Evolutionary conservation across 2,888 invertebrate genomes (phyloP).

Genomic region (Gortyna flavago): DNA sequence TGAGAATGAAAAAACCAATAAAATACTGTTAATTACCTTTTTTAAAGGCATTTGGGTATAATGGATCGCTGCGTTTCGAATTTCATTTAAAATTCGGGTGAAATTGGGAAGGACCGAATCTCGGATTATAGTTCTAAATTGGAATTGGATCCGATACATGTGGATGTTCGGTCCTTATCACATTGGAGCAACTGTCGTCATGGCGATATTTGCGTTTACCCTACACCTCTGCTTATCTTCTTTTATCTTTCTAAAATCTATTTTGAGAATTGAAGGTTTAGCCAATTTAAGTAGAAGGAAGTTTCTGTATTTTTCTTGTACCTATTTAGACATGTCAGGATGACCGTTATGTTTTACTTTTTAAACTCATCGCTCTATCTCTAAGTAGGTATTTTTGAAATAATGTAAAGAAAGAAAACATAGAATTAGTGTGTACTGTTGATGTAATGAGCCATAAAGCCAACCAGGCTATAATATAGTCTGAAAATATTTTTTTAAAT

Average conservation of each 20-base stretch:
- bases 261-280: neutral
- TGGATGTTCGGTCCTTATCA: slow-evolving; percentile 45
- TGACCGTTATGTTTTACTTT: neutral
- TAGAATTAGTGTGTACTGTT: neutral
- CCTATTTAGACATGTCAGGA: neutral
- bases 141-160: slow-evolving; percentile 53
- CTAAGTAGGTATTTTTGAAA: neutral
- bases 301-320: neutral
- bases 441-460: neutral
- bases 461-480: too few relatives aligned
- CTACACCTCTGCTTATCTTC: slow-evolving; percentile 20
- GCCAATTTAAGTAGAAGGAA: neutral
- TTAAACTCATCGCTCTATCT: neutral
- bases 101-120: slow-evolving; percentile 38
- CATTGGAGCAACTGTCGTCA: slow-evolving; percentile 30
- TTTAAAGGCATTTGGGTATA: slow-evolving; percentile 33
- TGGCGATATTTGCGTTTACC: slow-evolving; percentile 17
- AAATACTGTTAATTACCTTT: slow-evolving; percentile 44
- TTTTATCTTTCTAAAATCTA: slow-evolving; percentile 22
- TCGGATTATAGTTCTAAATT: slow-evolving; percentile 57
- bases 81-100: slow-evolving; percentile 40
- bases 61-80: slow-evolving; percentile 30
- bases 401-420: neutral
- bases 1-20: slow-evolving; percentile 39
- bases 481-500: too few relatives aligned